Evolutionary conservation across 2,113 vertebrate genomes (phyloP).

Genomic region (Chloebia gouldiae): DNA sequence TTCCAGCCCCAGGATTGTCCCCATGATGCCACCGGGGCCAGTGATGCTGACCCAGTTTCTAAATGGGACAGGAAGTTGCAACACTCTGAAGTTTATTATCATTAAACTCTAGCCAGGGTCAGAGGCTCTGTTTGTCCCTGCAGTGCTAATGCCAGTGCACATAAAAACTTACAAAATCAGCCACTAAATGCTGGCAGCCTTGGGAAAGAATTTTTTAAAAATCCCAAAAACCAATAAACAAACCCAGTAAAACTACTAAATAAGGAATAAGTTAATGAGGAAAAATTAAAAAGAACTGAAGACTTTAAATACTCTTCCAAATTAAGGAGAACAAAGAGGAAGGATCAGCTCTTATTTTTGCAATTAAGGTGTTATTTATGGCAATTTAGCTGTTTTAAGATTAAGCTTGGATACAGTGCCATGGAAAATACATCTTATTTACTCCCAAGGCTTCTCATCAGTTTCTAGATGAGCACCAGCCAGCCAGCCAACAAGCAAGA

Average conservation of each 20-base stretch:
- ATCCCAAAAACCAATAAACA: not conserved
- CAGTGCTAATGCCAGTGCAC: not conserved
- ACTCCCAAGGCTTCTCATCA: not conserved
- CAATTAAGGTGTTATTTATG: slow-evolving; percentile 16
- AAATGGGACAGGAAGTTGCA: not conserved
- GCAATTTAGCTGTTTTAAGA: not conserved
- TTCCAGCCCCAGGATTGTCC: not conserved
- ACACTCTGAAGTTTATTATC: not conserved
- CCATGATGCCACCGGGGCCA: not conserved
- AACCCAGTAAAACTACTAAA: not conserved
- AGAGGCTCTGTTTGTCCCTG: not conserved
- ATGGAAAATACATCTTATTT: not conserved
- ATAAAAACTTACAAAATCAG: not conserved
- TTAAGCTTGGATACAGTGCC: not conserved
- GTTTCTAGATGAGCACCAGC: not conserved
- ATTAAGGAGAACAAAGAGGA: not conserved
- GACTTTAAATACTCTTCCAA: not conserved
- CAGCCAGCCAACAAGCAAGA: not conserved
- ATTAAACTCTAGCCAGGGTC: not conserved
- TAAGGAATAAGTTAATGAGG: not conserved
- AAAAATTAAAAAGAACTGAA: not conserved
- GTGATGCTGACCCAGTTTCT: not conserved
- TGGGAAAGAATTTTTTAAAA: not conserved
- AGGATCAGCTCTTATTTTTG: not conserved
- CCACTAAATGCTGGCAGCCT: not conserved